A percentile compares a stretch with the other conserved stretches of the same genome.
phyloP scores from a whole-genome alignment of 2,888 invertebrate genomes.

The Disparrhopalites patrizii region DNA sequence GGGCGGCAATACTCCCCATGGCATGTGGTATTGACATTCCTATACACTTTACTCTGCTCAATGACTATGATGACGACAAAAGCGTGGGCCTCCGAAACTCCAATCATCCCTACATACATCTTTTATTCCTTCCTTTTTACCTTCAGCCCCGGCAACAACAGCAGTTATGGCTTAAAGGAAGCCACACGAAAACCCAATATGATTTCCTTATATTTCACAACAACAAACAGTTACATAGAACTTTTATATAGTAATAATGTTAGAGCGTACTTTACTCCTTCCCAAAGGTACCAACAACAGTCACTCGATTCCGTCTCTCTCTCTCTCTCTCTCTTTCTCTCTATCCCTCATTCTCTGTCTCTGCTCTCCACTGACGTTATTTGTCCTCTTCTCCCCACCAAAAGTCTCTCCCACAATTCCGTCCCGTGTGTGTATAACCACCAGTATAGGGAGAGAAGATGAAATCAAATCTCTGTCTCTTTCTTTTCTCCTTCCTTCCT shows the following conservation, averaged over 20 bases:
- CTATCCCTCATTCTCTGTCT: background rate
- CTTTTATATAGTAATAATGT: too few species aligned
- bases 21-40: constrained; percentile 26
- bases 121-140: background rate
- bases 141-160: background rate
- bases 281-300: too few species aligned
- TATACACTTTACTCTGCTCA: constrained; percentile 19
- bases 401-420: background rate
- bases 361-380: too few species aligned
- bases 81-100: constrained; percentile 10
- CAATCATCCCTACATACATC: constrained; percentile 13
- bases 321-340: background rate
- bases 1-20: constrained; percentile 23
- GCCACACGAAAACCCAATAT: background rate
- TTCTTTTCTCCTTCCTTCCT: background rate
- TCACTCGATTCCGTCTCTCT: background rate
- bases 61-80: constrained; percentile 18
- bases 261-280: too few species aligned
- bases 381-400: too few species aligned
- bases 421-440: too few species aligned
- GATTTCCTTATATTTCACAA: background rate
- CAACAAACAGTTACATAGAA: background rate
- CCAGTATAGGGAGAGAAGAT: too few species aligned
- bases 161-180: constrained; percentile 4
- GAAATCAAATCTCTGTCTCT: background rate